phyloP scores from a whole-genome alignment of 1,140 invertebrate genomes.

The Atta cephalotes region DNA sequence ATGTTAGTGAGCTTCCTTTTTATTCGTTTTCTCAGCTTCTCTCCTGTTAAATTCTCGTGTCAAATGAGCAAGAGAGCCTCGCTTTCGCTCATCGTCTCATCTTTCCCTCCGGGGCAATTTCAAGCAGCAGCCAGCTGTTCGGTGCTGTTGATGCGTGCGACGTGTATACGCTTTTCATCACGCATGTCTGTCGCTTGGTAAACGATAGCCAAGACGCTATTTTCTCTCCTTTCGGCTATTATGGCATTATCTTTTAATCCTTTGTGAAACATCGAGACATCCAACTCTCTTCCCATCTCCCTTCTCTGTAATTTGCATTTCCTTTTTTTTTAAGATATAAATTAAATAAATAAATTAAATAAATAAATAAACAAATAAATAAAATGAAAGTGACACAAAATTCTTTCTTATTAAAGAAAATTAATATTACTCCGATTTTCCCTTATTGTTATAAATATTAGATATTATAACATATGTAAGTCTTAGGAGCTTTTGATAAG shows the following conservation, averaged over 20 bases:
- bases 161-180: slow-evolving; percentile 24
- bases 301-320: not conserved
- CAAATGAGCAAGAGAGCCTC: slow-evolving; percentile 52
- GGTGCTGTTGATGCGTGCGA: slow-evolving; percentile 1
- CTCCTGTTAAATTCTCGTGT: slow-evolving; percentile 60
- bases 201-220: not conserved
- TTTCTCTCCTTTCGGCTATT: not conserved
- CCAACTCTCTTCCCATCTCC: not conserved
- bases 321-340: not conserved
- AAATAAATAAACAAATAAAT: not conserved
- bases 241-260: not conserved
- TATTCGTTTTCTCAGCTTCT: slow-evolving; percentile 58
- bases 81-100: slow-evolving; percentile 58
- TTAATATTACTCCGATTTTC: not conserved
- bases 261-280: not conserved
- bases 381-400: not conserved
- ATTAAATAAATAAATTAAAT: no score
- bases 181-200: not conserved
- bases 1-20: slow-evolving; percentile 19
- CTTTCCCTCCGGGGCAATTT: slow-evolving; percentile 38
- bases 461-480: not conserved
- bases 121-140: slow-evolving; percentile 45
- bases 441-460: no score
- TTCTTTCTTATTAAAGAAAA: not conserved
- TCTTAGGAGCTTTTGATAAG: not conserved